phyloP scores from a whole-genome alignment of 2,113 vertebrate genomes.

The Equus quagga region DNA sequence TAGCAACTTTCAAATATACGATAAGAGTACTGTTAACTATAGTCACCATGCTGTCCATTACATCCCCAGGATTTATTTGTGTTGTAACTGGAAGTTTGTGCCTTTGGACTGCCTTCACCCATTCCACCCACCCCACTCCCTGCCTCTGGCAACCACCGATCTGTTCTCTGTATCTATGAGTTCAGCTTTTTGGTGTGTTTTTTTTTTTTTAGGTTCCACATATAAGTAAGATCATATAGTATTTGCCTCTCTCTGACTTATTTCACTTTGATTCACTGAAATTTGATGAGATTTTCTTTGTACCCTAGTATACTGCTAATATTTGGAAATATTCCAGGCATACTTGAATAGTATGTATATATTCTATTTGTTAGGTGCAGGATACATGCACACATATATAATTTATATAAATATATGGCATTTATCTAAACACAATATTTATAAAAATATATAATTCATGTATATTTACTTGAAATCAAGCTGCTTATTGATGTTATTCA shows the following conservation, averaged over 20 bases:
- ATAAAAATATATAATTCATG: background rate
- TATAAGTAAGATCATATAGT: background rate
- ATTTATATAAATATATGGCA: background rate
- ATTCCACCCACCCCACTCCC: background rate
- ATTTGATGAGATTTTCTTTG: constrained; percentile 31
- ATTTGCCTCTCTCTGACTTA: background rate
- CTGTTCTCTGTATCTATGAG: background rate
- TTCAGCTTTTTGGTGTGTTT: background rate
- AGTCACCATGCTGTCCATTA: background rate
- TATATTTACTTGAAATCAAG: constrained; percentile 12
- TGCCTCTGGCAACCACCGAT: background rate
- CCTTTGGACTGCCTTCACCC: background rate
- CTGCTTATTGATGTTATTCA: background rate
- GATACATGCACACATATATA: background rate
- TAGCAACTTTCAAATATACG: background rate
- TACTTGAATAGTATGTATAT: background rate
- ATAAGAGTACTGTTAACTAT: background rate
- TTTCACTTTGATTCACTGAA: background rate
- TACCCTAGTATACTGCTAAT: background rate
- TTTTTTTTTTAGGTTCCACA: background rate
- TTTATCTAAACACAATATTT: constrained; percentile 4
- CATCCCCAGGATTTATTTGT: background rate
- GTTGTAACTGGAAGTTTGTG: background rate
- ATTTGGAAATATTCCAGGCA: background rate
- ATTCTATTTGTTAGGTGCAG: background rate